Base-by-base conservation (phyloP, 2,888 invertebrate genomes). In the Marasmarcha lunaedactyla region DNA sequence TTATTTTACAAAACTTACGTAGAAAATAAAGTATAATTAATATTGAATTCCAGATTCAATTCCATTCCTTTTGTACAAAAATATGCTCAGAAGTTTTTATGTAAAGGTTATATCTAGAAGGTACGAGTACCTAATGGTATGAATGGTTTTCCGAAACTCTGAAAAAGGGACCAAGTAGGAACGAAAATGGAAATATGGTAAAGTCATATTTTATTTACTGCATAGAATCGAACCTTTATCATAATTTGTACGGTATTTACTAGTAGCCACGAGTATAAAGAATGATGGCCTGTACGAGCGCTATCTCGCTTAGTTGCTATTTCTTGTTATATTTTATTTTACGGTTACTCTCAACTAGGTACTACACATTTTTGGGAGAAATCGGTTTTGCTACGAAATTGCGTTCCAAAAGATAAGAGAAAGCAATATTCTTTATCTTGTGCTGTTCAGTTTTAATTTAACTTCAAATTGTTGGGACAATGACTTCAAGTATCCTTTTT, bases 121-220 rank as follows among this genome's bases (percentile, higher is more conserved):
- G 73, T 78, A 77, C 78, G 79, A 78, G 72, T 78, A 77, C 71
- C 74, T 77, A 76, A 71, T 73, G 25, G 33, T 65, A 60, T 60
- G 63, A 54, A 69, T 71, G 62, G 66, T 20, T 5, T 5, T 20
- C 7, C 20, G 7, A 20, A 20, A 3, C 20, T 71, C 69, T n/a
- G n/a, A 73, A 74, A 77, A 74, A 69, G 62, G 74, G 70, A 61
- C 69, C 57, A 63, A 55, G 63, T 71, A 74, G 71, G 77, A 77
- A 73, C 72, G 73, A 76, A 78, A 71, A 74, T 73, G 71, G 74
- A 79, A 78, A 77, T 77, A 81, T 76, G 74, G 69, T 64, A 71
- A 71, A 77, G 74, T 77, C 74, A 81, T 84, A 81, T 83, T 78
- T 83, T 84, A 83, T 84, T 83, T 83, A 81, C 81, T 78, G 72